Base-by-base conservation (phyloP, 2,888 invertebrate genomes). In the Gibbula magus region DNA sequence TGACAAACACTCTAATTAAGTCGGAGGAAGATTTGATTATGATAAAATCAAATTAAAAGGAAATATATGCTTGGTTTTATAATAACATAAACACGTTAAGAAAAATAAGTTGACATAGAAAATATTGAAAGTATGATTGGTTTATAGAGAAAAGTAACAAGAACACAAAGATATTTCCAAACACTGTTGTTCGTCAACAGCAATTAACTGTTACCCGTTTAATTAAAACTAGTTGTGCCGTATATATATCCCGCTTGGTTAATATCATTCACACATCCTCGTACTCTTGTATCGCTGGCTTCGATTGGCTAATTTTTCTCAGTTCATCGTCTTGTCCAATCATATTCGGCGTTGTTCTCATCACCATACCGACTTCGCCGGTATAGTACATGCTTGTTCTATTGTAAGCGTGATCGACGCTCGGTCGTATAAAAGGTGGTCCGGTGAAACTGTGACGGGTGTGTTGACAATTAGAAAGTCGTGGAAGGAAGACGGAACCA, bases 261-360 rank as follows among this genome's bases (percentile, higher is more conserved):
- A 61, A 61, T 61, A 61, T 61, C 61, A 61, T 29, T 45, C 45
- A n/a, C 51, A 25, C 29, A 45, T 74, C 74, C 45, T 20, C 51
- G 25, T 29, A 25, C 74, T 25, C 25, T 51, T 78, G 78, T 76
- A 20, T 76, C 32, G 25, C 10, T 25, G 29, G 10, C 20, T 66
- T 51, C 84, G 78, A 87, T 87, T 87, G 87, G 87, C 73, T 82
- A 22, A 25, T 54, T 61, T 61, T 45, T 35, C 81, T 87, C 86
- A 84, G 87, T 86, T 86, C 84, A 86, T 87, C 39, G 52, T 73
- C 67, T 70, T 74, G 81, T 54, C 87, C 86, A 86, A 87, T 86
- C 81, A 79, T 29, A 79, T 18, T 45, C 18, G 16, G 13, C 25
- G 52, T 77, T 73, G 66, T 67, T 45, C 52, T 67, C 25, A 79